Percentiles rank a stretch among this genome's conserved stretches.
Evolutionary conservation across 92 coral and sea anemone genomes (phyloP).

Genomic region (Parazoanthus swiftii): DNA sequence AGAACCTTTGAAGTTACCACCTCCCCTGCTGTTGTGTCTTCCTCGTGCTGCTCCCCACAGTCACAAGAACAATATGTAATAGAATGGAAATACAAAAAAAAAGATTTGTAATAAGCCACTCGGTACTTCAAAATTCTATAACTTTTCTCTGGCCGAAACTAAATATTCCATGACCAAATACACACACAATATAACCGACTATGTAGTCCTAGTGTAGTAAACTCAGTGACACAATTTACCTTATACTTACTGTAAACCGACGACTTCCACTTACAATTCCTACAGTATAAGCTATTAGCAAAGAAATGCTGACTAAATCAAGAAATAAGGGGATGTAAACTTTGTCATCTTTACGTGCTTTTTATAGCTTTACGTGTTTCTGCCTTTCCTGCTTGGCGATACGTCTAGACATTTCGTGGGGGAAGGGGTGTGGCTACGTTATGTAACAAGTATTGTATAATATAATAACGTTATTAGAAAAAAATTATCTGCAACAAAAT

Average conservation of each 20-base stretch:
- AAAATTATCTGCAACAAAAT: no score
- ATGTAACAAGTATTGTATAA: no score
- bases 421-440: no score
- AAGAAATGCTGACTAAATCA: background rate
- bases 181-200: background rate
- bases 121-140: background rate
- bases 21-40: conserved; percentile 47
- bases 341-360: no score
- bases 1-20: conserved; percentile 63
- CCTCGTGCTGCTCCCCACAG: conserved; percentile 38
- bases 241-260: no score
- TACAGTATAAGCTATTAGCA: background rate
- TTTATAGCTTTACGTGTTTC: no score
- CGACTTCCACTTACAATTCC: background rate
- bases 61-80: background rate
- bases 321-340: background rate
- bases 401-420: no score
- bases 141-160: background rate
- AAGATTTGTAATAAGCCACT: background rate
- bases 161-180: background rate
- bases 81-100: background rate
- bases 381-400: no score
- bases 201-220: no score
- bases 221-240: no score
- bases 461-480: no score